Evolutionary conservation across 2,797 vertebrate genomes (phyloP), one percentile per base, ranked within the genome.

Genomic region (Orestias chungarensis): DNA sequence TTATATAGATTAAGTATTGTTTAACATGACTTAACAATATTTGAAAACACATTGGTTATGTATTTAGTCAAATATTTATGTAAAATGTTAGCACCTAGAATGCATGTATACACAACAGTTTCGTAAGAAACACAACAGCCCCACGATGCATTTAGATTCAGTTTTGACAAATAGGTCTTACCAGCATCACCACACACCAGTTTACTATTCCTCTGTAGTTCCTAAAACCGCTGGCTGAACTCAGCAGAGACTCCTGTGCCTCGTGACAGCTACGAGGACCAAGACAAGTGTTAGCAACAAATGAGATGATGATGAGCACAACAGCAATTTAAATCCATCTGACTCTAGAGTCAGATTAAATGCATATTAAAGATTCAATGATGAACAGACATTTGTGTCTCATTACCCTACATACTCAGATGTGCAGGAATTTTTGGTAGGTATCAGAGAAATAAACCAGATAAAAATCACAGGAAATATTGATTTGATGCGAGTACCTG

Each of bases 121-220:
- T 38, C 17, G 35, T 23, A 52, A 52, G 10, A 9, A 52, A 33
- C 31, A 59, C 35, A 38, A 11, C 11, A 11, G 18, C 4, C 11
- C 18, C 10, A 38, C 8, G 38, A 52, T 25, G 6, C 17, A 17
- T 49, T 42, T 11, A 38, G 4, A 61, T 23, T 61, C 25, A 18
- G 31, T 65, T 49, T 52, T 15, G 12, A 44, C 44, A n/a, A n/a
- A 33, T 2, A 14, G 1, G 1, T 92, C 96, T 95, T 91, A 97
- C 96, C 96, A 97, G 92, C 96, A 97, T 97, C 46, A 97, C 95
- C 76, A 97, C 96, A 87, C 96, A 97, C 96, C 96, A 97, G 84
- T 97, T 97, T 85, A 97, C 93, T 83, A 97, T 85, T 66, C 96
- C 96, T 54, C 96, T 94, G 90, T 97, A 97, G 93, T 97, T 97